Percentiles rank a stretch among this genome's conserved stretches.
Conservation (phyloP, 1,140 invertebrate genomes). For the Ceratosolen fusciceps region DNA sequence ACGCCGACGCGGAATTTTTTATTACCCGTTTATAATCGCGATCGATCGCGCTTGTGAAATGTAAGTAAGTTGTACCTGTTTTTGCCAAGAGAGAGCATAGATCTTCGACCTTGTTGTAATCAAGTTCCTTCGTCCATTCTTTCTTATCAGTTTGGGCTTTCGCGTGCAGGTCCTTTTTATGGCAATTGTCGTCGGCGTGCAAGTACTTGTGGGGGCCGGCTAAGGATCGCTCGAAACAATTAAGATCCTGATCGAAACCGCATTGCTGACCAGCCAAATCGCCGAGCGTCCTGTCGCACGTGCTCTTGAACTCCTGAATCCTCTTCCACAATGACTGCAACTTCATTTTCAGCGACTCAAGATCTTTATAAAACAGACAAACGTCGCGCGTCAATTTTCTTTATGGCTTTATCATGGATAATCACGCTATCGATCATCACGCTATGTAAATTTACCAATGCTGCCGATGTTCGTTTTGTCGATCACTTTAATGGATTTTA, state of each 20-base stretch:
- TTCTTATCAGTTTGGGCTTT: neutral
- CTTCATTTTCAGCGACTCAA: slow-evolving; percentile 57
- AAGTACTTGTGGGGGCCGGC: slow-evolving; percentile 59
- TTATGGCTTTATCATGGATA: too few relatives aligned
- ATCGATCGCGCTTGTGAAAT: too few relatives aligned
- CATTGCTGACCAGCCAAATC: slow-evolving; percentile 56
- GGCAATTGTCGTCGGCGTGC: neutral
- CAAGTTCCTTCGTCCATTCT: slow-evolving; percentile 26
- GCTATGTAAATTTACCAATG: slow-evolving; percentile 59
- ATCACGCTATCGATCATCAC: slow-evolving; percentile 1
- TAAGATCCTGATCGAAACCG: slow-evolving; percentile 56
- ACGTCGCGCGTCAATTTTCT: too few relatives aligned
- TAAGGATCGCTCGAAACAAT: slow-evolving; percentile 54
- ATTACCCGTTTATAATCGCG: too few relatives aligned
- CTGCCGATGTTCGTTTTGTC: slow-evolving; percentile 52
- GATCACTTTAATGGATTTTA: slow-evolving; percentile 54
- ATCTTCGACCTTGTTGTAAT: slow-evolving; percentile 55
- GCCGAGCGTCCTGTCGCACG: slow-evolving; percentile 51
- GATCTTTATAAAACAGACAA: slow-evolving; percentile 58
- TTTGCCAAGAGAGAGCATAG: slow-evolving; percentile 61
- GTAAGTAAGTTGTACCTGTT: slow-evolving; percentile 58
- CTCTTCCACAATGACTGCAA: slow-evolving; percentile 61
- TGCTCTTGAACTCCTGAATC: slow-evolving; percentile 62
- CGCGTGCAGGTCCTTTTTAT: neutral
- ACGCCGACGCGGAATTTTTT: too few relatives aligned